Percentiles rank a stretch among this genome's conserved stretches.
phyloP scores from a whole-genome alignment of 2,888 invertebrate species.

The Horisme vitalbata region DNA sequence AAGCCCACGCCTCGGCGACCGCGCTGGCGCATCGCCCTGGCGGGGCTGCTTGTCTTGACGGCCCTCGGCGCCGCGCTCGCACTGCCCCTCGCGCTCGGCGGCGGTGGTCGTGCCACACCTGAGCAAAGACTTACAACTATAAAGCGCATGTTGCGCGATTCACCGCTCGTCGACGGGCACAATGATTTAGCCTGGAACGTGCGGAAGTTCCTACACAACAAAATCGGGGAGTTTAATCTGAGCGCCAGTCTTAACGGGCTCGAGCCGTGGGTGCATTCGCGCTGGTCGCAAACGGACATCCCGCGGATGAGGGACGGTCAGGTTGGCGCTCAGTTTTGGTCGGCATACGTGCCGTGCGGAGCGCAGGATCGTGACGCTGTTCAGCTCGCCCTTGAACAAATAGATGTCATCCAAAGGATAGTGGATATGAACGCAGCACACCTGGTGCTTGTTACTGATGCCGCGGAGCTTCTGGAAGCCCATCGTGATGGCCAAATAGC shows the following conservation, averaged over 20 bases:
- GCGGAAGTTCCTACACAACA: slow-evolving; percentile 93
- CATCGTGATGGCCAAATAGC: slow-evolving; percentile 91
- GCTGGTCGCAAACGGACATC: slow-evolving; percentile 97
- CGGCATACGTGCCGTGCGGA: slow-evolving; percentile 93
- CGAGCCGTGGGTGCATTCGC: slow-evolving; percentile 92
- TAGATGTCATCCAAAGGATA: slow-evolving; percentile 90
- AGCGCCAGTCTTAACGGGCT: slow-evolving; percentile 85
- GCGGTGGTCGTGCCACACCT: slow-evolving; percentile 76
- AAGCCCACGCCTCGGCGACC: slow-evolving; percentile 79
- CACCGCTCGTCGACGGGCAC: slow-evolving; percentile 90
- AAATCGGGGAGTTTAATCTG: slow-evolving; percentile 86
- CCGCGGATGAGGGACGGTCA: slow-evolving; percentile 91
- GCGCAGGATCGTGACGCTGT: slow-evolving; percentile 92
- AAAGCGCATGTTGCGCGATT: slow-evolving; percentile 85
- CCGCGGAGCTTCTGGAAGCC: slow-evolving; percentile 87
- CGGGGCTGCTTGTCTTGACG: slow-evolving; percentile 82
- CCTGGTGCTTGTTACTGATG: slow-evolving; percentile 87
- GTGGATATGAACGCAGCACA: slow-evolving; percentile 89
- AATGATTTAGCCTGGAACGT: slow-evolving; percentile 96
- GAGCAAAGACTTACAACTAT: slow-evolving; percentile 86
- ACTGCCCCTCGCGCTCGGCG: slow-evolving; percentile 79
- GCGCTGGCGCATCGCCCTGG: slow-evolving; percentile 81
- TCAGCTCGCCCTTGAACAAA: slow-evolving; percentile 92
- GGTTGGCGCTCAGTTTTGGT: slow-evolving; percentile 96
- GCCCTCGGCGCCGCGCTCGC: slow-evolving; percentile 83